Conservation (phyloP, 1,140 invertebrate genomes). For the Sitodiplosis mosellana region DNA sequence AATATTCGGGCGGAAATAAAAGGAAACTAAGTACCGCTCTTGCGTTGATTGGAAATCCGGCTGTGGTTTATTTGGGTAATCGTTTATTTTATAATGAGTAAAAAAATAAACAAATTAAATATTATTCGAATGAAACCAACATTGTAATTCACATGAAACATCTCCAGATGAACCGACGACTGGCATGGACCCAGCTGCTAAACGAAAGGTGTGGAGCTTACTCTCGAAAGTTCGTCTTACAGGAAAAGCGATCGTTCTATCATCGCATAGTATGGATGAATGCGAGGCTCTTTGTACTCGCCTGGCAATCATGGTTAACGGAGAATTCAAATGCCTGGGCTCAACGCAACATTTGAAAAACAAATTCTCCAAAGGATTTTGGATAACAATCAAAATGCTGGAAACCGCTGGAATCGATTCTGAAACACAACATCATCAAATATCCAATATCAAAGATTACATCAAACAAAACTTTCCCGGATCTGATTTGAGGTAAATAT, state of each 20-base stretch:
- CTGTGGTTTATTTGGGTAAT: conserved; percentile 67
- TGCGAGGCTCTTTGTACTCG: conserved; percentile 66
- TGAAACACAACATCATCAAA: too few species aligned
- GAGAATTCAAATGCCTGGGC: conserved; percentile 45
- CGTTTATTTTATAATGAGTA: too few species aligned
- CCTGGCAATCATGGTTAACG: conserved; percentile 68
- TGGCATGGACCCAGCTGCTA: conserved; percentile 60
- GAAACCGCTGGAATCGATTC: neutral
- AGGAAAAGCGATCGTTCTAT: conserved; percentile 48
- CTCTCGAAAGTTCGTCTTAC: conserved; percentile 19
- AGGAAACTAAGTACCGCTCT: conserved; percentile 81
- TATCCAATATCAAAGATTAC: too few species aligned
- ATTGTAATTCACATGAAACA: too few species aligned
- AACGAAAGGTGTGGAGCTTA: conserved; percentile 54
- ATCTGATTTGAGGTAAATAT: too few species aligned
- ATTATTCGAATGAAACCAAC: too few species aligned
- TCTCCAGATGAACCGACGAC: conserved; percentile 31
- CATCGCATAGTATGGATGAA: conserved; percentile 64
- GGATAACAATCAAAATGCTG: neutral
- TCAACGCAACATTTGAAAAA: conserved; percentile 42
- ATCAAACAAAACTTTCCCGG: too few species aligned
- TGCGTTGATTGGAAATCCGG: conserved; percentile 67
- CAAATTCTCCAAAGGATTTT: conserved; percentile 42
- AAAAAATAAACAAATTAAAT: too few species aligned
- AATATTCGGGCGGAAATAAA: conserved; percentile 78